Percentiles rank a stretch among this genome's conserved stretches.
These are phyloP conservation scores for Craterocephalus amniculus DNA, from an alignment of 2,797 vertebrate genomes.

Conservation along the genomic window DNA sequence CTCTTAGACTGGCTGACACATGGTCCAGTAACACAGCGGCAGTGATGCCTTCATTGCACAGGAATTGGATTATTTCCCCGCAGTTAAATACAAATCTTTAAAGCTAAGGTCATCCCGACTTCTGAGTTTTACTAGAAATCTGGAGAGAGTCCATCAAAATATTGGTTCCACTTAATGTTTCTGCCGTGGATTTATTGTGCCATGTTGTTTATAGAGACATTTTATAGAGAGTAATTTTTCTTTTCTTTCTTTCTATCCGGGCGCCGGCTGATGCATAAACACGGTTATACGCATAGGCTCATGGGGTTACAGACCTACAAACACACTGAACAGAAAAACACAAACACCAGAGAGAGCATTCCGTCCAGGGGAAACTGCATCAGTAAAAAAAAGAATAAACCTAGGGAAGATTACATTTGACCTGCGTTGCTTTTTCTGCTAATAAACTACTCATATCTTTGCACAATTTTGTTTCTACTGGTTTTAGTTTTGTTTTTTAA, in stretches of 20 bases:
- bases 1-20: conserved; percentile 34
- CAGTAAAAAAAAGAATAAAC: conserved; percentile 57
- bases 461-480: neutral
- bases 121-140: conserved; percentile 69
- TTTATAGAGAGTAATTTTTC: conserved; percentile 76
- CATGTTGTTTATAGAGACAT: conserved; percentile 72
- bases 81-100: conserved; percentile 71
- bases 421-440: conserved; percentile 50
- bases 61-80: conserved; percentile 64
- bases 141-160: conserved; percentile 74
- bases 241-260: conserved; percentile 60
- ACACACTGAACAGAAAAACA: conserved; percentile 31
- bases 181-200: conserved; percentile 75
- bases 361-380: conserved; percentile 58
- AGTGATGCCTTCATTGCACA: conserved; percentile 60
- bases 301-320: conserved; percentile 8
- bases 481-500: neutral
- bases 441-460: neutral
- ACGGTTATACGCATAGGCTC: conserved; percentile 20
- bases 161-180: conserved; percentile 79
- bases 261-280: conserved; percentile 40
- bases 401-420: conserved; percentile 58
- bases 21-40: conserved; percentile 54
- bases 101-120: conserved; percentile 74
- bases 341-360: conserved; percentile 40